Evolutionary conservation across 2,113 vertebrate genomes (phyloP).

Genomic region (Balaeniceps rex): DNA sequence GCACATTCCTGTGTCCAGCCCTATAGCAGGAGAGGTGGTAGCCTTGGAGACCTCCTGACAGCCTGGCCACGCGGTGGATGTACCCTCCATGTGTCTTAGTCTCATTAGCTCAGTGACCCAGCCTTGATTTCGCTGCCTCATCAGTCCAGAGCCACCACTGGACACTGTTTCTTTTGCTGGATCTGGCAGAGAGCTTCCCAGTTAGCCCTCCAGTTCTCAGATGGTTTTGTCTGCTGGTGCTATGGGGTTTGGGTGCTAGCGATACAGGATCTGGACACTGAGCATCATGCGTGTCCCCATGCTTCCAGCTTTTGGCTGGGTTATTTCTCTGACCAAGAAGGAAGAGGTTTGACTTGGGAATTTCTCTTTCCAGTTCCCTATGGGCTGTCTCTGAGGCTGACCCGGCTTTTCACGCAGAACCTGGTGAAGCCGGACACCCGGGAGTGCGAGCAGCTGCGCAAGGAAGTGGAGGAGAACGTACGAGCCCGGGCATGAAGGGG

Average conservation of each 20-base stretch:
- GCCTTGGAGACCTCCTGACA: not conserved
- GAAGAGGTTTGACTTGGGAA: not conserved
- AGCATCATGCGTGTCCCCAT: not conserved
- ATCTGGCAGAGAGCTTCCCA: not conserved
- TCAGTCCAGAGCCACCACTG: not conserved
- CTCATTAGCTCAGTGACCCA: not conserved
- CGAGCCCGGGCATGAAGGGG: not conserved
- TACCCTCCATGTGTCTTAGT: not conserved
- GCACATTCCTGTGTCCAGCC: not conserved
- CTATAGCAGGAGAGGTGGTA: not conserved
- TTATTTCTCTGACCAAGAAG: not conserved
- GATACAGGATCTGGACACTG: fast-evolving
- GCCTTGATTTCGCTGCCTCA: not conserved
- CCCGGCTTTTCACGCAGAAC: conserved; percentile 84
- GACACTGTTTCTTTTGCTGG: not conserved
- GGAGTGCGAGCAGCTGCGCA: conserved; percentile 83
- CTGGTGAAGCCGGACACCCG: conserved; percentile 76
- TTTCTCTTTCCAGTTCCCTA: conserved; percentile 79
- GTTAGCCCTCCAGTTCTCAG: not conserved
- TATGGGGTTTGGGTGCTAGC: not conserved
- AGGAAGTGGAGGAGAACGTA: conserved; percentile 91
- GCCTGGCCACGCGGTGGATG: fast-evolving
- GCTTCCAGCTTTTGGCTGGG: not conserved
- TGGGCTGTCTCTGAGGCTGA: conserved; percentile 86
- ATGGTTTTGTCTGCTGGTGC: not conserved